A percentile compares a stretch with the other conserved stretches of the same genome.
These are phyloP conservation scores for Cataglyphis albicans DNA, from an alignment of 2,888 invertebrate species.

Conservation along the genomic window DNA sequence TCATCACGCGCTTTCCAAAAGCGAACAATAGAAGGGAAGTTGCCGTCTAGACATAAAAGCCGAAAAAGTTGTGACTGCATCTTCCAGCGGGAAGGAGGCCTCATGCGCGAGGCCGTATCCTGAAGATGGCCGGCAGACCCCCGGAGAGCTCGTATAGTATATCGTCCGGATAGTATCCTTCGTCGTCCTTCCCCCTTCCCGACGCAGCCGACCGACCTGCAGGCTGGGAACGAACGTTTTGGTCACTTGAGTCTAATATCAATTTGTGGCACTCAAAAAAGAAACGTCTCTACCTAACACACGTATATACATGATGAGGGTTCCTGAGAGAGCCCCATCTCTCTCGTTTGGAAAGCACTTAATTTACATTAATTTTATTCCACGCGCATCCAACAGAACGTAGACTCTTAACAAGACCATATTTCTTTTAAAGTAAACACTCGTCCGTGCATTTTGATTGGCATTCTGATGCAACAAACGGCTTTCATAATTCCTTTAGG, in stretches of 20 bases:
- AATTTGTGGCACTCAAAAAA: conserved; percentile 50
- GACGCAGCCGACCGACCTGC: not conserved
- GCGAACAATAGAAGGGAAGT: conserved; percentile 74
- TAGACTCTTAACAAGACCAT: conserved; percentile 11
- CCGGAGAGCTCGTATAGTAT: conserved; percentile 43
- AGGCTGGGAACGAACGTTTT: conserved; percentile 44
- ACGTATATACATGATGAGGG: conserved; percentile 42
- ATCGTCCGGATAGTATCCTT: conserved; percentile 27
- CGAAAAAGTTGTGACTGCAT: conserved; percentile 67
- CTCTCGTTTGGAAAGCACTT: conserved; percentile 36
- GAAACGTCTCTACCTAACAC: conserved; percentile 40
- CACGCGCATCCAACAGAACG: conserved; percentile 6
- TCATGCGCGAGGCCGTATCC: conserved; percentile 54
- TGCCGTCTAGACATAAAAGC: conserved; percentile 34
- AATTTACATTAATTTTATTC: conserved; percentile 51
- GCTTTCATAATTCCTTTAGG: not conserved
- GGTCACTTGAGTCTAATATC: conserved; percentile 46
- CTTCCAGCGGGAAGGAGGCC: conserved; percentile 51
- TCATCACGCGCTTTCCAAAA: conserved; percentile 56
- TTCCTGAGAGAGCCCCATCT: conserved; percentile 15
- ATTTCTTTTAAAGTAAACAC: not conserved
- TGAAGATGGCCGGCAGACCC: conserved; percentile 67
- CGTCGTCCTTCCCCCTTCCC: not conserved
- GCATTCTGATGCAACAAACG: not conserved
- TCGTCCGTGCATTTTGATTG: not conserved